A percentile compares a stretch with the other conserved stretches of the same genome.
These are phyloP conservation scores for Tenrec ecaudatus DNA, from an alignment of 2,113 vertebrate genomes.

Conservation along the genomic window DNA sequence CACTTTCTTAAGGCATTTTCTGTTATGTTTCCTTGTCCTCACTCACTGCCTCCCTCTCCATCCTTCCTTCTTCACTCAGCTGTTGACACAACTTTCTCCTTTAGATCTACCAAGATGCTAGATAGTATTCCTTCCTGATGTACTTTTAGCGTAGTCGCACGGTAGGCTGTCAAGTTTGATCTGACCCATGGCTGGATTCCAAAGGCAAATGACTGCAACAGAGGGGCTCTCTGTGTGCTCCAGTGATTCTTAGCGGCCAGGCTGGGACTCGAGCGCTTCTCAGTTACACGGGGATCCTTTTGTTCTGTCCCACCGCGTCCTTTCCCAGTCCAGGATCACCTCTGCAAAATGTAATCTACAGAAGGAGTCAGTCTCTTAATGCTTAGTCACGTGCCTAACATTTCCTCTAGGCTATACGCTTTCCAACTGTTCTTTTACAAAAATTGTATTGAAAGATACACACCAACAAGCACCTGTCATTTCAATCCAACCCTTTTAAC, in stretches of 20 bases:
- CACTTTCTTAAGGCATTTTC: slow-evolving; percentile 16
- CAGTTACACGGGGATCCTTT: not conserved
- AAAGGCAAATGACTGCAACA: not conserved
- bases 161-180: not conserved
- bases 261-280: not conserved
- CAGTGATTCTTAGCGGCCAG: not conserved
- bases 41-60: not conserved
- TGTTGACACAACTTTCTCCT: slow-evolving; percentile 42
- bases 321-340: not conserved
- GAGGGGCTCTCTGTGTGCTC: not conserved
- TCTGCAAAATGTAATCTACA: not conserved
- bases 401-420: not conserved
- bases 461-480: not conserved
- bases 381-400: not conserved
- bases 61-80: slow-evolving; percentile 39
- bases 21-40: not conserved
- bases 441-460: not conserved
- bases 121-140: slow-evolving; percentile 9
- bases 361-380: not conserved
- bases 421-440: slow-evolving; percentile 1
- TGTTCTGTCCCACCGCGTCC: not conserved
- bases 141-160: not conserved
- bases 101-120: slow-evolving; percentile 13
- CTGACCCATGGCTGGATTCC: not conserved
- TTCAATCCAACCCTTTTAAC: not conserved